Base-by-base conservation (phyloP, 2,113 vertebrate species). In the Phalacrocorax carbo region DNA sequence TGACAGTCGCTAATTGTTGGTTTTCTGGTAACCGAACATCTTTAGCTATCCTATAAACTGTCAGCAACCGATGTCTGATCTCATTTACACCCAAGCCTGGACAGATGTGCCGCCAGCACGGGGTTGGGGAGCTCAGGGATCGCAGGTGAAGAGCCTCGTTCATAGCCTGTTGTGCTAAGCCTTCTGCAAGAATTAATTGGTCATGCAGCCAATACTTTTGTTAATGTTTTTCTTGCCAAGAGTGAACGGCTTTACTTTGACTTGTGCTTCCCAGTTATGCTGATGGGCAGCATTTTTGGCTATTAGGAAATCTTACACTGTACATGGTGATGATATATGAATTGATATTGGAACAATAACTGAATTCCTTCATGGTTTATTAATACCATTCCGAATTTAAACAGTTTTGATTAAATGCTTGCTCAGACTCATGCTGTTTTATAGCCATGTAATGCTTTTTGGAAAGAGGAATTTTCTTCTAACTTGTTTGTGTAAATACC, bases 341-440 rank as follows among this genome's bases (percentile, higher is more conserved):
- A 94, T 88, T 86, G 86, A 76, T 91, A 89, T 72, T 94, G 90
- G 92, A 96, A 92, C 48, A 86, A 81, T 61, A 30, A 68, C 36
- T 57, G 36, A 86, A 96, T 96, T 96, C 88, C 73, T 89, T 93
- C 57, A 78, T n/a, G 86, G 83, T 75, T 95, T 86, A 78, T 92
- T 88, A 93, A 93, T 71, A 92, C 5, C 8, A 42, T 64, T 88
- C n/a, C 48, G 54, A 94, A 78, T 79, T 90, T 71, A 92, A 95
- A 71, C 72, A 88, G 44, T 82, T 94, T 86, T 94, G 57, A 93
- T 75, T 84, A 81, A 94, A 84, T 68, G 22, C 40, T 81, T 7
- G 2, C 68, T 81, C 0, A 0, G 20, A 30, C 23, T 73, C 51
- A 60, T 54, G 68, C 58, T 80, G 46, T 30, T 95, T 44, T 88